Evolutionary conservation across 2,888 invertebrate genomes (phyloP).

Genomic region (Pinctada fucata): DNA sequence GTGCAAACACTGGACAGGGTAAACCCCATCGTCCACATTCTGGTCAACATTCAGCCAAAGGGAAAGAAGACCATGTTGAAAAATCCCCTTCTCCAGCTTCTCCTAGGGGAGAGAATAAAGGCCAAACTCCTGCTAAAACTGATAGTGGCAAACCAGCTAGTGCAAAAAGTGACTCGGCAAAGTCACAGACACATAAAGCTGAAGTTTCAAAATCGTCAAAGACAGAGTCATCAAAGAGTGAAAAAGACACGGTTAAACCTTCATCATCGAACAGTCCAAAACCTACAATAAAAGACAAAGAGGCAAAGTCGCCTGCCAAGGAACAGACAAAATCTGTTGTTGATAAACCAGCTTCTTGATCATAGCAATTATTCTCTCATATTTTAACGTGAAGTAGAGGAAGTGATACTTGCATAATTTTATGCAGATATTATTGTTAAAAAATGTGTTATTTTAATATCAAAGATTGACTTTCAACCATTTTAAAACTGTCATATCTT

Average conservation of each 20-base stretch:
- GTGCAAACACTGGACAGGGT: too few relatives aligned
- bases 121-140: not conserved
- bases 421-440: too few relatives aligned
- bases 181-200: not conserved
- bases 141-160: not conserved
- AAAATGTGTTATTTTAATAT: too few relatives aligned
- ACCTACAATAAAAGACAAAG: not conserved
- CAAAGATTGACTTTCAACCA: too few relatives aligned
- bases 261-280: not conserved
- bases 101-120: not conserved
- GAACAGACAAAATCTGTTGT: not conserved
- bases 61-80: not conserved
- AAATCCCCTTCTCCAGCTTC: not conserved
- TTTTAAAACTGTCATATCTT: too few relatives aligned
- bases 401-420: too few relatives aligned
- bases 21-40: too few relatives aligned
- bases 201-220: not conserved
- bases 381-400: too few relatives aligned
- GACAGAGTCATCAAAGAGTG: not conserved
- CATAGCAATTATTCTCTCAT: too few relatives aligned
- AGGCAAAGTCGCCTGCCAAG: not conserved
- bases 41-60: too few relatives aligned
- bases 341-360: not conserved
- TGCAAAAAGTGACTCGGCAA: not conserved
- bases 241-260: not conserved